A percentile compares a stretch with the other conserved stretches of the same genome.
Evolutionary conservation across 2,888 invertebrate species (phyloP).

Genomic region (Siphonodentalium dalli): DNA sequence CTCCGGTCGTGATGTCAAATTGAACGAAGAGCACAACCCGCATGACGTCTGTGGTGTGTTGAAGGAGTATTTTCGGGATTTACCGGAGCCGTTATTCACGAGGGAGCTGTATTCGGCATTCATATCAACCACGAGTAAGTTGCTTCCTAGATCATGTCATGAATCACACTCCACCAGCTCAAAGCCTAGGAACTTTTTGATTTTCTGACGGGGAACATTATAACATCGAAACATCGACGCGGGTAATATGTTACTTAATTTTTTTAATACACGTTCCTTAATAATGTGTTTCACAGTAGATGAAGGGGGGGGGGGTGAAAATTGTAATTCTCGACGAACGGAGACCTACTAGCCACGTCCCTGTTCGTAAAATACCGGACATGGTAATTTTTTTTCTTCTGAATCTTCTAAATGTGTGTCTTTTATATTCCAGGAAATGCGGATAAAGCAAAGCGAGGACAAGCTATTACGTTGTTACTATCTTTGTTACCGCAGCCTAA

Average conservation of each 20-base stretch:
- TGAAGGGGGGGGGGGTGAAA: no score
- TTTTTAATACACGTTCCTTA: no score
- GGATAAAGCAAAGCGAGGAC: slow-evolving; percentile 71
- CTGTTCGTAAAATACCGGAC: neutral
- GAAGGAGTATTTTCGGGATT: slow-evolving; percentile 90
- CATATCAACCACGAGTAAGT: slow-evolving; percentile 88
- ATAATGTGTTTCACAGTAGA: no score
- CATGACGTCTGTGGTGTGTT: slow-evolving; percentile 92
- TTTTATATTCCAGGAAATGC: slow-evolving; percentile 34
- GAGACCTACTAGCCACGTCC: no score
- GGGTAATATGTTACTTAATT: no score
- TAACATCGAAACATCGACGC: no score
- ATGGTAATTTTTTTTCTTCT: neutral
- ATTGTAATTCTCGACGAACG: no score
- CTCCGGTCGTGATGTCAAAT: slow-evolving; percentile 70
- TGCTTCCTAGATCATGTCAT: neutral
- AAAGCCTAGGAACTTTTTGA: no score
- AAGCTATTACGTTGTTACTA: slow-evolving; percentile 83
- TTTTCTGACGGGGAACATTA: no score
- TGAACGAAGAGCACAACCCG: slow-evolving; percentile 84
- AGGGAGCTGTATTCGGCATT: slow-evolving; percentile 88
- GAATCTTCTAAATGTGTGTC: neutral
- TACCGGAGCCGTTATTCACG: slow-evolving; percentile 90
- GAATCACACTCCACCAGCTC: neutral
- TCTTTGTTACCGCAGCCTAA: slow-evolving; percentile 86